A percentile compares a stretch with the other conserved stretches of the same genome.
phyloP scores from a whole-genome alignment of 2,797 vertebrate species.

The Urophycis tenuis region DNA sequence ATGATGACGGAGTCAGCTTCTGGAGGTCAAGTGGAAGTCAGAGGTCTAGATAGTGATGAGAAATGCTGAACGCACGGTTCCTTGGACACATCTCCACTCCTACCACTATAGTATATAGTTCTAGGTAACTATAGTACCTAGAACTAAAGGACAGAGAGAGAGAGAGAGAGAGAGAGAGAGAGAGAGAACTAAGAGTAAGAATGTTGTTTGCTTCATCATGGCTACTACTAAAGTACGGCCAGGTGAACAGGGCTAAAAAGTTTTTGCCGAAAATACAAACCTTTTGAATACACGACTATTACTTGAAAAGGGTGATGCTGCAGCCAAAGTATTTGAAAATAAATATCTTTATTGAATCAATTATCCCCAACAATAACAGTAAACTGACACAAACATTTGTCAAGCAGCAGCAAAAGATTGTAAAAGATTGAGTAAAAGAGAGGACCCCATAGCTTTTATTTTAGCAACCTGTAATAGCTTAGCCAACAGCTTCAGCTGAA shows the following conservation, averaged over 20 bases:
- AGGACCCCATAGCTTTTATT: neutral
- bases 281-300: neutral
- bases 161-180: neutral
- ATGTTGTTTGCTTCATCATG: too few species aligned
- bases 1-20: too few species aligned
- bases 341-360: constrained; percentile 96
- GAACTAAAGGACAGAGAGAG: too few species aligned
- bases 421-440: neutral
- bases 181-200: too few species aligned
- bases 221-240: too few species aligned
- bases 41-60: too few species aligned
- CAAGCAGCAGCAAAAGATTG: neutral
- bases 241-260: too few species aligned
- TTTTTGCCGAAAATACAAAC: too few species aligned
- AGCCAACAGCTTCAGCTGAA: neutral
- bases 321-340: constrained; percentile 80
- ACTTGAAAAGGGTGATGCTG: constrained; percentile 1
- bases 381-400: neutral
- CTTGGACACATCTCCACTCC: neutral
- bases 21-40: too few species aligned
- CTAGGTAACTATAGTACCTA: too few species aligned
- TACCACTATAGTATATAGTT: too few species aligned
- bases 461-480: neutral
- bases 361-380: constrained; percentile 41
- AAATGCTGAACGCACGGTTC: too few species aligned